These are phyloP conservation scores for Eptatretus burgeri DNA, from an alignment of 2,113 vertebrate genomes.

Conservation along the genomic window DNA sequence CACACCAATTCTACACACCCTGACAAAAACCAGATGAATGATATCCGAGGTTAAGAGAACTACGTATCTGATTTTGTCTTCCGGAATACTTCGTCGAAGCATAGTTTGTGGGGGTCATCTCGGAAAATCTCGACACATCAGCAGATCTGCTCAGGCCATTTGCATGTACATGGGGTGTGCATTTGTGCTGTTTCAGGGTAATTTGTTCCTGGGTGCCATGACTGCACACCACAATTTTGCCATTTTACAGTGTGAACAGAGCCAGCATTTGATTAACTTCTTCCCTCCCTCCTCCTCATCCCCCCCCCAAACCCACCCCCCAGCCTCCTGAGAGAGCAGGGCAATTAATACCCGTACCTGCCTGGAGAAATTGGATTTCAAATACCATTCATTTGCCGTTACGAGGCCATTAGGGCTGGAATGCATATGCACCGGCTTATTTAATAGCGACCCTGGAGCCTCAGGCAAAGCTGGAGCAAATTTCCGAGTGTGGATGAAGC, in stretches of 20 bases:
- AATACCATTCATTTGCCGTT: conserved; percentile 6
- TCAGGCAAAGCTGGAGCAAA: background rate
- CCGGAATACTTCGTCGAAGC: too few relatives aligned
- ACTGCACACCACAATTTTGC: background rate
- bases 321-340: conserved; percentile 2
- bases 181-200: too few relatives aligned
- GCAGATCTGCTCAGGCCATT: too few relatives aligned
- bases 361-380: conserved; percentile 6
- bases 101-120: too few relatives aligned
- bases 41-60: too few relatives aligned
- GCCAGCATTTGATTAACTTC: conserved; percentile 6
- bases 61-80: too few relatives aligned
- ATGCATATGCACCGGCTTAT: conserved; percentile 6
- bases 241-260: background rate
- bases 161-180: too few relatives aligned
- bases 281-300: background rate
- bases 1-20: too few relatives aligned
- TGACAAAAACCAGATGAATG: too few relatives aligned
- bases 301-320: background rate
- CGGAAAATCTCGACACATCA: too few relatives aligned
- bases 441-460: conserved; percentile 4
- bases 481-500: too few relatives aligned
- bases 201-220: too few relatives aligned
- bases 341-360: conserved; percentile 6
- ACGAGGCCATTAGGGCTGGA: conserved; percentile 4